These are phyloP conservation scores for Pseudococcus jackbeardsleyi DNA, from an alignment of 2,888 invertebrate species.

Conservation along the genomic window DNA sequence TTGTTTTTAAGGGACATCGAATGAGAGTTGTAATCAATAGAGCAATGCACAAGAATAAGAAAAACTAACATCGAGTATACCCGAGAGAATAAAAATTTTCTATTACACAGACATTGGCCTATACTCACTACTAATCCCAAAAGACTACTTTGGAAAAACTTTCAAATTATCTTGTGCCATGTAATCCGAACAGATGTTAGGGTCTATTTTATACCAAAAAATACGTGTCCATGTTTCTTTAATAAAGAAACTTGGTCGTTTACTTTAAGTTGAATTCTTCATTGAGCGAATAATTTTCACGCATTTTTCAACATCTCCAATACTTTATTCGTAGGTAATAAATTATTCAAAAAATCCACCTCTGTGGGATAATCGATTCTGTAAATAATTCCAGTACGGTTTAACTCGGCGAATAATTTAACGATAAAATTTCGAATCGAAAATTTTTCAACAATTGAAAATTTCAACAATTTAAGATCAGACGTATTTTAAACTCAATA, in stretches of 20 bases:
- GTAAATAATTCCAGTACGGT: neutral
- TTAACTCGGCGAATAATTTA: neutral
- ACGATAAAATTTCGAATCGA: neutral
- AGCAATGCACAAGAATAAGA: neutral
- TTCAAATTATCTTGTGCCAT: neutral
- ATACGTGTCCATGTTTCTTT: neutral
- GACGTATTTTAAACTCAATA: neutral
- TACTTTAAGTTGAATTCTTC: neutral
- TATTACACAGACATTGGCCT: neutral
- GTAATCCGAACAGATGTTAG: conserved; percentile 23
- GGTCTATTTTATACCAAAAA: conserved; percentile 1
- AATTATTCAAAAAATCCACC: neutral
- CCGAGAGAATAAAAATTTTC: conserved; percentile 9
- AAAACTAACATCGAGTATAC: neutral
- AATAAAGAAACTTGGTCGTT: conserved; percentile 7
- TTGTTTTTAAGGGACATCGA: neutral
- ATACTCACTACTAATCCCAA: neutral
- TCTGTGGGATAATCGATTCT: neutral
- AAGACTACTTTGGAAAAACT: conserved; percentile 29
- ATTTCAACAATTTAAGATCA: neutral
- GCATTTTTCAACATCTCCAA: neutral
- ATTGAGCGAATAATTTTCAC: neutral
- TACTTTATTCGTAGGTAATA: neutral
- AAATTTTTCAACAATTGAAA: neutral
- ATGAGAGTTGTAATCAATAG: neutral